These are phyloP conservation scores for Pogoniulus pusillus DNA, from an alignment of 2,797 vertebrate genomes.

Conservation along the genomic window DNA sequence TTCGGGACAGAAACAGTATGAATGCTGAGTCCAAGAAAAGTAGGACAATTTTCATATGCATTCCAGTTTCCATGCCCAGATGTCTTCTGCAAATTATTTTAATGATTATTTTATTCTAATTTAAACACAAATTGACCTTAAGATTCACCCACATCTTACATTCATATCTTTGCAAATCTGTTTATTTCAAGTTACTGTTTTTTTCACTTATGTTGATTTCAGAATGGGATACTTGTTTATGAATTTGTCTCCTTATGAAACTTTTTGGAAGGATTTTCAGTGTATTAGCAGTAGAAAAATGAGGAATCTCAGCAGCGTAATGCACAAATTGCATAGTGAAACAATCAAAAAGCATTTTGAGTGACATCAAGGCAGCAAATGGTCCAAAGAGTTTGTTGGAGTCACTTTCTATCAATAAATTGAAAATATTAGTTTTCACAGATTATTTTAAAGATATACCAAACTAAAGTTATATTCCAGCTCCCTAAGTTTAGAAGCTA, in stretches of 20 bases:
- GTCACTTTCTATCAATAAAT: not conserved
- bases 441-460: not conserved
- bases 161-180: conserved; percentile 8
- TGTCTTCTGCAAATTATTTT: conserved; percentile 64
- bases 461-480: not conserved
- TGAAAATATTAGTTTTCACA: not conserved
- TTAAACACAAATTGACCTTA: conserved; percentile 69
- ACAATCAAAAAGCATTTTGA: not conserved
- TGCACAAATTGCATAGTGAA: not conserved
- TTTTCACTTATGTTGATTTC: not conserved
- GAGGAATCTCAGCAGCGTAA: not conserved
- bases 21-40: conserved; percentile 64
- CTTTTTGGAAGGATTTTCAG: not conserved
- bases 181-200: conserved; percentile 38
- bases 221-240: not conserved
- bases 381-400: not conserved
- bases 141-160: conserved; percentile 31
- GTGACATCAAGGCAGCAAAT: not conserved
- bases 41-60: conserved; percentile 62
- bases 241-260: not conserved
- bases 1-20: conserved; percentile 57
- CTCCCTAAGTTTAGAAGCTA: not conserved
- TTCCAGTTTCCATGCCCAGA: conserved; percentile 26
- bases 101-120: conserved; percentile 67
- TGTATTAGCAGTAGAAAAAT: not conserved